Evolutionary conservation across 2,113 vertebrate species (phyloP), one percentile per base, ranked within the genome.

Genomic region (Pteropus alecto): DNA sequence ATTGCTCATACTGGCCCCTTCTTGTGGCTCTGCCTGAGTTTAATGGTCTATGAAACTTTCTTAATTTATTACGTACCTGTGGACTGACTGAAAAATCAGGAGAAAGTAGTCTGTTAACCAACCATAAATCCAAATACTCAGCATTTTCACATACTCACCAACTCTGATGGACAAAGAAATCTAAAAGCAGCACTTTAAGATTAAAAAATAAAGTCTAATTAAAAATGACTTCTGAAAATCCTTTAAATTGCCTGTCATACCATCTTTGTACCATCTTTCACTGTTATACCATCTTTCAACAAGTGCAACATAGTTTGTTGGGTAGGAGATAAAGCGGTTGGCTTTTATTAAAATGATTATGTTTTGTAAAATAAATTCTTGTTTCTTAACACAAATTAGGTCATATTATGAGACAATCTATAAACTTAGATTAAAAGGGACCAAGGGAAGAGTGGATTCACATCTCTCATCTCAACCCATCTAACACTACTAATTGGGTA

Each of bases 141-240:
- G 26, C 41, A 76, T 60, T 85, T 87, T 70, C 51, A 61, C 12
- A 71, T 0, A 60, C 21, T 71, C 26, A 35, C 65, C n/a, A 85
- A 70, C 7, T n/a, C 0, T 68, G 71, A 48, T 35, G 22, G 63
- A 74, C 58, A 71, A 26, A 71, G 46, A 78, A 11, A 1, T 77
- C 26, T 73, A 61, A 41, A 92, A 43, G 48, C 8, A 83, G 16
- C 14, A 54, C 56, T 73, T 67, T 46, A 58, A 51, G 58, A 12
- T 79, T 16, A 5, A 15, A 46, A 46, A 63, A 63, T 41, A 67
- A 22, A 33, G 51, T 94, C 51, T 85, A 77, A 84, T 65, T 61
- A 83, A 94, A 97, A 95, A 63, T 87, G 16, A 63, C 81, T 91
- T 88, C 76, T 73, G 65, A 51, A 86, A 79, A 73, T 33, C 16